Conservation (phyloP, 1,140 invertebrate species). For the Penaeus japonicus region DNA sequence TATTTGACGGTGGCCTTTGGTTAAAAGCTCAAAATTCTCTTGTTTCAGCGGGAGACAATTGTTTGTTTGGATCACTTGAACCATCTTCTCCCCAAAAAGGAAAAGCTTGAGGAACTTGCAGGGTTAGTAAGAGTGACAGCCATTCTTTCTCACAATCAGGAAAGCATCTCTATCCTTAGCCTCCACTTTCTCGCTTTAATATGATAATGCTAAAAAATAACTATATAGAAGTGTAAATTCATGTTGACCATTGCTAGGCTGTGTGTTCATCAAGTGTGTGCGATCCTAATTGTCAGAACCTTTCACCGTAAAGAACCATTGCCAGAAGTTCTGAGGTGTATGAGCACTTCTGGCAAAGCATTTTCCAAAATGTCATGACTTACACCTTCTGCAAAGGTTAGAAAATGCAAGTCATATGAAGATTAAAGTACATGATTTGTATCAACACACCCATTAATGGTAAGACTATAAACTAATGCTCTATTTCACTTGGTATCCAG, state of each 20-base stretch:
- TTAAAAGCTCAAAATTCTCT: slow-evolving; percentile 37
- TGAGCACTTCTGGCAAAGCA: slow-evolving; percentile 73
- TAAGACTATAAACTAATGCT: slow-evolving; percentile 43
- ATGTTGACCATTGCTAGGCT: slow-evolving; percentile 53
- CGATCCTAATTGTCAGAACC: slow-evolving; percentile 82
- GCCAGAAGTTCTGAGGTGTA: slow-evolving; percentile 87
- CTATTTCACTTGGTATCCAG: slow-evolving; percentile 19
- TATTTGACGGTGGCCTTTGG: slow-evolving; percentile 54
- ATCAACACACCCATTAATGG: slow-evolving; percentile 83
- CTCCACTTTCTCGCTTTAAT: slow-evolving; percentile 47
- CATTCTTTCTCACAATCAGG: slow-evolving; percentile 46
- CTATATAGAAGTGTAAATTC: slow-evolving; percentile 43
- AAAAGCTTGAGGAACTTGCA: slow-evolving; percentile 64
- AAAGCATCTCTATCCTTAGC: slow-evolving; percentile 46
- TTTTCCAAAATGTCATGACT: slow-evolving; percentile 67
- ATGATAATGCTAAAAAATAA: slow-evolving; percentile 50
- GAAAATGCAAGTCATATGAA: slow-evolving; percentile 80
- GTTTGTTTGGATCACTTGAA: slow-evolving; percentile 65
- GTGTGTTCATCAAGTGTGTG: slow-evolving; percentile 63
- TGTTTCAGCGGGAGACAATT: slow-evolving; percentile 49
- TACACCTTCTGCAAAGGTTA: slow-evolving; percentile 74
- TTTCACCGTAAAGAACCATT: slow-evolving; percentile 83
- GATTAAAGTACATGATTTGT: slow-evolving; percentile 83
- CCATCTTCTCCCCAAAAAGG: slow-evolving; percentile 64
- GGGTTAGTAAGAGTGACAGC: slow-evolving; percentile 49